Base-by-base conservation (phyloP, 2,113 vertebrate species). In the Aix galericulata region DNA sequence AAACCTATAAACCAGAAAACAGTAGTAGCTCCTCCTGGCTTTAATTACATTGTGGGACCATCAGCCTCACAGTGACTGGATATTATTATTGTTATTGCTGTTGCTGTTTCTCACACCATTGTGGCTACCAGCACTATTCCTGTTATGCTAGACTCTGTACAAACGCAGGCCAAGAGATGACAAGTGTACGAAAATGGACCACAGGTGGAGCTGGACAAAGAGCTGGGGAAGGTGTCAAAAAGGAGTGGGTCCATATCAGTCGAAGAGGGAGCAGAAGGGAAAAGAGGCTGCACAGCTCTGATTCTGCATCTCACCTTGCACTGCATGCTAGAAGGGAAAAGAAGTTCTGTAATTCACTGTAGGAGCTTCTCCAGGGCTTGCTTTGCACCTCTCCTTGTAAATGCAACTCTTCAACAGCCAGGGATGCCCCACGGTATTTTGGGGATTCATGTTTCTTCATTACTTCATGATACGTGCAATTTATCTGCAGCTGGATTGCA, bases 11-110 rank as follows among this genome's bases (percentile, higher is more conserved):
- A 87, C 4, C 23, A 73, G 62, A 23, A 34, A 60, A 66, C 8
- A 78, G 20, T n/a, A 62, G 58, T 53, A 84, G 25, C 44, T 92
- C 36, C 67, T 84, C 53, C 74, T 91, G 62, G 5, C n/a, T 92
- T 93, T 76, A 85, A 32, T 56, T 60, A 26, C 7, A 3, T 7
- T 82, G 50, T 86, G 17, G 27, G 36, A 89, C 8, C 17, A 81
- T 4, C 64, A 68, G 80, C 32, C 48, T 83, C 40, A 20, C 17
- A 52, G 17, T 60, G 62, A 60, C 21, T 89, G 69, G 22, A 9
- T 84, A 75, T 48, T 53, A 34, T 34, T 68, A 16, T 17, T 68
- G 38, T 59, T 66, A 8, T 42, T 56, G 8, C 13, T 75, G 9
- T 7, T 69, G 32, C 6, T 56, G n/a, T 53, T 91, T 71, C 55